Base-by-base conservation (phyloP, 2,797 vertebrate genomes). In the Catostomus latipinnis region DNA sequence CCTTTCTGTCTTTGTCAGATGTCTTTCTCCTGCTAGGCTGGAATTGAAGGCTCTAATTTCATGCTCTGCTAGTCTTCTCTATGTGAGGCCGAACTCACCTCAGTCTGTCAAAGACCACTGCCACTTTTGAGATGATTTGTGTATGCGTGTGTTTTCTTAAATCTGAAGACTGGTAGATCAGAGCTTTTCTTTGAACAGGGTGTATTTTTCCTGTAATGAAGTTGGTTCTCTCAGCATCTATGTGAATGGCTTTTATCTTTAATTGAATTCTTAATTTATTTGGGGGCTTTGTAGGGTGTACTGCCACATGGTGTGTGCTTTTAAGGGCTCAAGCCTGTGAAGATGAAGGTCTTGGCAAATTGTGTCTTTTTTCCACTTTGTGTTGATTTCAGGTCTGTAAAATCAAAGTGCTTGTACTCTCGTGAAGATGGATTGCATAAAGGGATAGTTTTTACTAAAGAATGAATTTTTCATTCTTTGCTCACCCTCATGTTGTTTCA, bases 21-120 rank as follows among this genome's bases (percentile, higher is more conserved):
- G 43, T 80, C 65, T 85, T 72, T 78, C 60, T 76, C 74, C 46
- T 46, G 74, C 71, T 75, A 75, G 67, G 72, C 58, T 79, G 76
- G 80, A 78, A 76, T 82, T 80, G 73, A 34, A 71, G 76, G 62
- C 76, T 80, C 80, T 87, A 85, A 87, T 87, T 85, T 87, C 84
- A 86, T 83, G 86, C 86, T 86, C 63, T 69, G 52, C 58, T 82
- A 81, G 67, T 81, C 63, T 57, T 83, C 81, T 70, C 82, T 83
- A 74, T 80, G 80, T 85, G 81, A 80, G 58, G 61, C 80, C 74
- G 61, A 78, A 72, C 80, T 65, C 71, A n/a, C 56, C 78, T 87
- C 34, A 34, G 34, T 34, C 83, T 82, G 78, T 78, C 74, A 60
- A 69, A 82, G 76, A 71, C 34, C 65, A 72, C 69, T 83, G 83